Evolutionary conservation across 2,797 vertebrate species (phyloP).

Genomic region (Catharus ustulatus): DNA sequence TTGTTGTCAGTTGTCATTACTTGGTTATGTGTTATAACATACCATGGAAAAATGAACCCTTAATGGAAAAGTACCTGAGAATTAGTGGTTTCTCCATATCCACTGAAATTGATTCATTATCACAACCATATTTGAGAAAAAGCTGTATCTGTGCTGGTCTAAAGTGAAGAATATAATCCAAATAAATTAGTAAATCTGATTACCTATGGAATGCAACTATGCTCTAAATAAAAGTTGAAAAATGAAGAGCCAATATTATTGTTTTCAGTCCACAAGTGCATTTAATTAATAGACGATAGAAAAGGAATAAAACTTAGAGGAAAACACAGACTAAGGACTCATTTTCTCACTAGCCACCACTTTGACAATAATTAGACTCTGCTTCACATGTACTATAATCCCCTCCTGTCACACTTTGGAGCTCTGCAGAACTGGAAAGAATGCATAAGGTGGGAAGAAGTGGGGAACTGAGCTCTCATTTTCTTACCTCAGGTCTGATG

Average conservation of each 20-base stretch:
- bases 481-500: neutral
- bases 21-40: neutral
- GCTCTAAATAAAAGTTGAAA: neutral
- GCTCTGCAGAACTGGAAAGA: neutral
- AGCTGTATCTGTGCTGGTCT: neutral
- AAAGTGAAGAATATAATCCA: neutral
- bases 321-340: neutral
- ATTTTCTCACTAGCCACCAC: neutral
- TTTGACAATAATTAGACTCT: neutral
- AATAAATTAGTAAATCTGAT: neutral
- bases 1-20: neutral
- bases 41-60: neutral
- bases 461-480: neutral
- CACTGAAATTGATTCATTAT: neutral
- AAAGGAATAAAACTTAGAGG: neutral
- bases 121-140: neutral
- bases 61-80: neutral
- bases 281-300: neutral
- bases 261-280: neutral
- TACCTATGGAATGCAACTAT: neutral
- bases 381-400: neutral
- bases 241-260: neutral
- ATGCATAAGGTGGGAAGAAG: neutral
- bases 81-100: neutral
- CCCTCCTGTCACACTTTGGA: neutral